Conservation (phyloP, 2,888 invertebrate genomes). For the Nephrotoma guestfalica region DNA sequence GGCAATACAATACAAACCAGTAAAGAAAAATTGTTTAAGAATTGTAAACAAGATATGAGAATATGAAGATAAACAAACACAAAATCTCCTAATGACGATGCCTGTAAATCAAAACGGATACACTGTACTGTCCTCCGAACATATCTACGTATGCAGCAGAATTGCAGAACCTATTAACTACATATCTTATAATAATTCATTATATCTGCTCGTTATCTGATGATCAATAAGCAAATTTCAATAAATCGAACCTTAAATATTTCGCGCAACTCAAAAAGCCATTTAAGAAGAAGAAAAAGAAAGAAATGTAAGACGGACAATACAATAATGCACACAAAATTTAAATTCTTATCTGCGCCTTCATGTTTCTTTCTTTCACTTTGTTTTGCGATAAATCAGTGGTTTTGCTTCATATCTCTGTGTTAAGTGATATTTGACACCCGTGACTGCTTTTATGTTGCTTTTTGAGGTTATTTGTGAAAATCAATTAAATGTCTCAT, state of each 20-base stretch:
- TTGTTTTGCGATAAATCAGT: not conserved
- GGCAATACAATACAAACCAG: not conserved
- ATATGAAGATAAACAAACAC: not conserved
- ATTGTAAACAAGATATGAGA: not conserved
- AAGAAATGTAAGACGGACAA: not conserved
- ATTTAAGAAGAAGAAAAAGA: not conserved
- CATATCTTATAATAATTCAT: too few relatives aligned
- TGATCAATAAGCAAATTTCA: not conserved
- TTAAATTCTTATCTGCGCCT: not conserved
- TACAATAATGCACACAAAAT: not conserved
- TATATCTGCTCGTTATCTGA: not conserved
- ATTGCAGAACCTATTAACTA: too few relatives aligned
- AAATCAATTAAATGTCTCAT: not conserved
- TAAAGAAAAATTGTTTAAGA: not conserved
- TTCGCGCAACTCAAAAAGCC: not conserved
- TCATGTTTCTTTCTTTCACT: not conserved
- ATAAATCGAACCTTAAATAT: not conserved
- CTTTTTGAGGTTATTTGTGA: not conserved
- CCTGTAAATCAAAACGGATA: not conserved
- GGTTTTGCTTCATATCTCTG: not conserved
- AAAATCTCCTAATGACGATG: not conserved
- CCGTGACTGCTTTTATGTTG: not conserved
- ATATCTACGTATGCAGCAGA: too few relatives aligned
- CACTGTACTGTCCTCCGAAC: too few relatives aligned
- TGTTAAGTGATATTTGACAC: not conserved